A percentile compares a stretch with the other conserved stretches of the same genome.
Conservation (phyloP, 2,113 vertebrate species). For the Ciconia stormi region DNA sequence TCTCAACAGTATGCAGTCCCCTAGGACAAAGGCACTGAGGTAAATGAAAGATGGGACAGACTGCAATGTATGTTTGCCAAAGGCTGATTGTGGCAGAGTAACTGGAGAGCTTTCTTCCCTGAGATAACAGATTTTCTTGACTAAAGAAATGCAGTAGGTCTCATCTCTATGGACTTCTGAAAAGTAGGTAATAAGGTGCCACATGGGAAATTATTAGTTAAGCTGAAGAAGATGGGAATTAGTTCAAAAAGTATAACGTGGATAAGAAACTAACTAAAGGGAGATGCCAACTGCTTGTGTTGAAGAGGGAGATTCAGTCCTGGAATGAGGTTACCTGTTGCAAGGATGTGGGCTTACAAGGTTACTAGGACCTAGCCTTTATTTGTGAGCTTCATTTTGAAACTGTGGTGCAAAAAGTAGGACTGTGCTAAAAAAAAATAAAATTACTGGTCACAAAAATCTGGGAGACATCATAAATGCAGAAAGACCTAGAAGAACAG, state of each 20-base stretch:
- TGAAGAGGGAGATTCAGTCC: slow-evolving; percentile 26
- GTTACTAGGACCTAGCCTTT: slow-evolving; percentile 51
- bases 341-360: slow-evolving; percentile 42
- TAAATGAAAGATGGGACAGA: slow-evolving; percentile 13
- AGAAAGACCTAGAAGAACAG: background rate
- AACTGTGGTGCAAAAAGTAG: slow-evolving; percentile 32
- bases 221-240: slow-evolving; percentile 56
- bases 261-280: slow-evolving; percentile 43
- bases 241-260: slow-evolving; percentile 60
- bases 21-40: background rate
- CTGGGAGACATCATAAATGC: background rate
- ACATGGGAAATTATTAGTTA: slow-evolving; percentile 65
- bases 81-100: slow-evolving; percentile 19
- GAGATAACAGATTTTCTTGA: slow-evolving; percentile 51
- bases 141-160: slow-evolving; percentile 63
- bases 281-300: slow-evolving; percentile 32
- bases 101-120: slow-evolving; percentile 37
- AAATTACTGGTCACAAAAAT: background rate
- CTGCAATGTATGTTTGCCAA: background rate
- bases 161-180: slow-evolving; percentile 53
- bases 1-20: background rate
- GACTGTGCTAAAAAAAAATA: slow-evolving; percentile 9
- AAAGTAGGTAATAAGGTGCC: slow-evolving; percentile 66
- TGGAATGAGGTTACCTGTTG: slow-evolving; percentile 62
- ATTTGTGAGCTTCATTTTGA: slow-evolving; percentile 34